These are phyloP conservation scores for Hartigia nigra DNA, from an alignment of 2,888 invertebrate genomes.

Conservation along the genomic window DNA sequence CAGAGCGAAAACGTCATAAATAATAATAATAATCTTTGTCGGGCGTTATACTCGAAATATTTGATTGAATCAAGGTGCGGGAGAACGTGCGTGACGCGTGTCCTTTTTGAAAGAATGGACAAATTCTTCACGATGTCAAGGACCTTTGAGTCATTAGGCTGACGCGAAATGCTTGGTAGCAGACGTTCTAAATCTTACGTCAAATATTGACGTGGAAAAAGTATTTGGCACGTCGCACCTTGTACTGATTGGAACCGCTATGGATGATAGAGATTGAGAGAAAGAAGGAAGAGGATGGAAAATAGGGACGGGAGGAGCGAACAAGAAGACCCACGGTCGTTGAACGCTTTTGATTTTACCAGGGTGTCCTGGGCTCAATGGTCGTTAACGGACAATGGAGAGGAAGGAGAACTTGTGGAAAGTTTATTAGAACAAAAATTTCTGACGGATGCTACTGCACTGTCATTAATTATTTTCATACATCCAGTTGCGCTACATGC, in stretches of 20 bases:
- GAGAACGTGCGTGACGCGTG: background rate
- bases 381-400: background rate
- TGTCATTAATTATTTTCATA: background rate
- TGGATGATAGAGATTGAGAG: background rate
- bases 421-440: background rate
- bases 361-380: background rate
- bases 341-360: background rate
- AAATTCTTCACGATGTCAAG: background rate
- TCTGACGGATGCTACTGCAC: background rate
- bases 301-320: background rate
- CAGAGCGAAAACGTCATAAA: background rate
- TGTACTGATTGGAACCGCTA: background rate
- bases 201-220: conserved; percentile 40
- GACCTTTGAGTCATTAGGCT: background rate
- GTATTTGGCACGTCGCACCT: conserved; percentile 32
- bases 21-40: background rate
- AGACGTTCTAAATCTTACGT: conserved; percentile 39
- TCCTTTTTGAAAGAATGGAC: background rate
- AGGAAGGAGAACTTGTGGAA: background rate
- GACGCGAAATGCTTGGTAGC: background rate
- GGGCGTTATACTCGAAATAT: too few species aligned
- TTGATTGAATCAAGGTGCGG: background rate
- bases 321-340: background rate
- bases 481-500: background rate
- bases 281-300: background rate